Evolutionary conservation across 2,888 invertebrate species (phyloP).

Genomic region (Myopa testacea): DNA sequence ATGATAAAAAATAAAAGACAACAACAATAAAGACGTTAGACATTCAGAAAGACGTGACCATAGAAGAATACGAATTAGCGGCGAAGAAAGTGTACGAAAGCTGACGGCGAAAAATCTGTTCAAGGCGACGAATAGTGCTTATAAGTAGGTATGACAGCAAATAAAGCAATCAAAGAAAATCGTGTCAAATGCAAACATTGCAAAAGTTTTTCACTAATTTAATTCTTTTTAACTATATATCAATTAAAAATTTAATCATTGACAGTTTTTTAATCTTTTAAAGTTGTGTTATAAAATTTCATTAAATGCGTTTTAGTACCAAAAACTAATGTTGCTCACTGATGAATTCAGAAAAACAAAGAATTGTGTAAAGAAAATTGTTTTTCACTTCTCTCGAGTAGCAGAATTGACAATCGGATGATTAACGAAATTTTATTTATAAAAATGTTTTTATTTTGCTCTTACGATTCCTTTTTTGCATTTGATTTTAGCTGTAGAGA

Average conservation of each 20-base stretch:
- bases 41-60: background rate
- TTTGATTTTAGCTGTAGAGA: constrained; percentile 13
- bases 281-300: background rate
- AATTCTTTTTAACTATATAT: background rate
- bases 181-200: constrained; percentile 56
- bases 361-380: constrained; percentile 13
- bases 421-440: too few relatives aligned
- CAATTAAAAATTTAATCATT: background rate
- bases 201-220: constrained; percentile 48
- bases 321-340: background rate
- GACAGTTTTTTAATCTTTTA: background rate
- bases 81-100: constrained; percentile 7
- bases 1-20: constrained; percentile 12
- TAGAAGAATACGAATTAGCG: constrained; percentile 7
- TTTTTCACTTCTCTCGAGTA: too few relatives aligned
- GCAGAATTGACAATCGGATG: too few relatives aligned
- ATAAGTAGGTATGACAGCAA: constrained; percentile 20
- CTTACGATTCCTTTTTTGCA: background rate
- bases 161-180: constrained; percentile 42
- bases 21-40: background rate
- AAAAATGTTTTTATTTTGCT: too few relatives aligned
- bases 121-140: constrained; percentile 5
- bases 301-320: background rate
- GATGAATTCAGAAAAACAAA: constrained; percentile 8
- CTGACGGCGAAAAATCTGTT: constrained; percentile 11